Percentiles rank a stretch among this genome's conserved stretches.
Conservation (phyloP, 1,140 invertebrate genomes). For the Calosoma granatense region DNA sequence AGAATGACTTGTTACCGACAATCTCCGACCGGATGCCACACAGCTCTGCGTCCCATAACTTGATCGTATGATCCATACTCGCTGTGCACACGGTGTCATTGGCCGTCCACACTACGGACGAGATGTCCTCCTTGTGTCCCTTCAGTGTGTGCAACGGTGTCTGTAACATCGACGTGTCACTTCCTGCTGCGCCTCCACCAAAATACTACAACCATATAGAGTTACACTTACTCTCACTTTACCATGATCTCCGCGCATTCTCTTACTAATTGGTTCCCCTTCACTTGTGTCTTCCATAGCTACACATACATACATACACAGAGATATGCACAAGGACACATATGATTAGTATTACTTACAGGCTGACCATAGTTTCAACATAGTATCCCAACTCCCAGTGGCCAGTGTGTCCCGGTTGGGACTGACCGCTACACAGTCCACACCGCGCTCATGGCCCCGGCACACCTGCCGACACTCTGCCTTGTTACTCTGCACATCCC, state of each 20-base stretch:
- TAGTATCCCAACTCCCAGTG: slow-evolving; percentile 88
- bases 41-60: slow-evolving; percentile 77
- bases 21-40: slow-evolving; percentile 73
- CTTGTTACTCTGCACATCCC: slow-evolving; percentile 65
- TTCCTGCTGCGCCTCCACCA: neutral
- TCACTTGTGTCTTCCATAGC: slow-evolving; percentile 33
- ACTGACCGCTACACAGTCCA: slow-evolving; percentile 75
- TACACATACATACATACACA: slow-evolving; percentile 19
- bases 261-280: slow-evolving; percentile 40
- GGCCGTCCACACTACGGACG: slow-evolving; percentile 73
- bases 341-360: slow-evolving; percentile 35
- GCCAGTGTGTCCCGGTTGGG: slow-evolving; percentile 56
- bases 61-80: slow-evolving; percentile 93
- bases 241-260: slow-evolving; percentile 31
- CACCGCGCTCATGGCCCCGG: slow-evolving; percentile 77
- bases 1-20: slow-evolving; percentile 83
- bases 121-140: slow-evolving; percentile 87
- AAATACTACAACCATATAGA: neutral
- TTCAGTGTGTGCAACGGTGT: slow-evolving; percentile 78
- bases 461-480: slow-evolving; percentile 72
- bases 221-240: slow-evolving; percentile 30
- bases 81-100: slow-evolving; percentile 63
- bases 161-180: slow-evolving; percentile 45
- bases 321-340: too few species aligned
- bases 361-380: slow-evolving; percentile 68